These are phyloP conservation scores for Ornithorhynchus anatinus DNA, from an alignment of 2,113 vertebrate genomes.

Conservation along the genomic window DNA sequence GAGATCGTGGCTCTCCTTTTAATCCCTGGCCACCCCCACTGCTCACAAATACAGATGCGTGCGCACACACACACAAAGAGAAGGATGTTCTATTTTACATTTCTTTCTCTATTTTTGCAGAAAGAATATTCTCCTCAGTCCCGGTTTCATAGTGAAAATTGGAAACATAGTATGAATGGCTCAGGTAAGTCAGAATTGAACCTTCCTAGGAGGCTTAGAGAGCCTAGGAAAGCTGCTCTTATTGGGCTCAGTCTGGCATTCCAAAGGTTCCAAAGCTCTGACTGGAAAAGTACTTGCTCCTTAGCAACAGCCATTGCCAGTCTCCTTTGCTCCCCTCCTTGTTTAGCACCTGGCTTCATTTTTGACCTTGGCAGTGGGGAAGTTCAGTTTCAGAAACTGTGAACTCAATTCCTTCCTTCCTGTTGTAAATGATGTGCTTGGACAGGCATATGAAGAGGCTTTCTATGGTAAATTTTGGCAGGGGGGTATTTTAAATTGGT, in stretches of 20 bases:
- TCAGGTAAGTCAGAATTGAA: constrained; percentile 68
- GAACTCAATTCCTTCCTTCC: not conserved
- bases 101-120: constrained; percentile 63
- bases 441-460: not conserved
- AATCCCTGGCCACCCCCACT: not conserved
- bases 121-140: constrained; percentile 77
- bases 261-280: not conserved
- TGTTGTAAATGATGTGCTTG: not conserved
- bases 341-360: not conserved
- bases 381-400: not conserved
- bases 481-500: no score
- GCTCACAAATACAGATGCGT: fast-evolving
- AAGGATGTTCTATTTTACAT: not conserved
- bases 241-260: not conserved
- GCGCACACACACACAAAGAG: not conserved
- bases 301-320: not conserved
- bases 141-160: constrained; percentile 59
- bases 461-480: no score
- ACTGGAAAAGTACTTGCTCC: not conserved
- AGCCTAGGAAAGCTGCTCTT: not conserved
- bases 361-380: not conserved
- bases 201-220: fast-evolving
- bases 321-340: not conserved
- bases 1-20: not conserved
- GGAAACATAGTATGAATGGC: constrained; percentile 58